Conservation (phyloP, 2,113 vertebrate genomes). For the Gambusia affinis region DNA sequence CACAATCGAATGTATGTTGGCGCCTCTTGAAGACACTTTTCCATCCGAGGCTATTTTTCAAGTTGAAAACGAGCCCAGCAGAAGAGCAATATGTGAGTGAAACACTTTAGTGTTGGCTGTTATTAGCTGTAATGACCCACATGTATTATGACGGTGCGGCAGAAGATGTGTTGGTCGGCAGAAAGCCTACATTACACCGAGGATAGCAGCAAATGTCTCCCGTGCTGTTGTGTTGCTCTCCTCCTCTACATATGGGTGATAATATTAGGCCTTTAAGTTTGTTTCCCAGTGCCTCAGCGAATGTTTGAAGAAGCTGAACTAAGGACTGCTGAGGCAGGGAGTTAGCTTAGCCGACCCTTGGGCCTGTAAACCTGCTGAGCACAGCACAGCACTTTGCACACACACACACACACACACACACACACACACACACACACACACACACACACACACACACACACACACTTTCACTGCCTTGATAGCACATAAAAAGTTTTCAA, state of each 20-base stretch:
- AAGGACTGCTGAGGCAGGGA: conserved; percentile 79
- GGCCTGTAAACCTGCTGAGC: conserved; percentile 80
- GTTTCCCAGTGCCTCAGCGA: conserved; percentile 76
- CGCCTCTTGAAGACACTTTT: not conserved
- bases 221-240: conserved; percentile 62
- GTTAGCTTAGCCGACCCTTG: conserved; percentile 79
- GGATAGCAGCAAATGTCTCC: conserved; percentile 55
- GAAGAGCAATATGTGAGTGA: not conserved
- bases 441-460: conserved; percentile 21
- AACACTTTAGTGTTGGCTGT: not conserved
- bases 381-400: conserved; percentile 69
- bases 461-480: conserved; percentile 51
- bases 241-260: conserved; percentile 71
- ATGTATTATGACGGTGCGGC: conserved; percentile 1
- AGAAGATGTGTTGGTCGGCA: conserved; percentile 34
- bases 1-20: not conserved
- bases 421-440: too few relatives aligned
- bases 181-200: conserved; percentile 36
- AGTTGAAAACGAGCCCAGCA: not conserved
- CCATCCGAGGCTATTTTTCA: not conserved
- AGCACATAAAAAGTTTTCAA: conserved; percentile 79
- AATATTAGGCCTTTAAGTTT: conserved; percentile 75
- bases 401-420: conserved; percentile 45
- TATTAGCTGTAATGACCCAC: conserved; percentile 11
- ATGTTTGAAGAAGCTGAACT: conserved; percentile 74